Conservation (phyloP, 2,888 invertebrate species). For the Andrena flavipes region DNA sequence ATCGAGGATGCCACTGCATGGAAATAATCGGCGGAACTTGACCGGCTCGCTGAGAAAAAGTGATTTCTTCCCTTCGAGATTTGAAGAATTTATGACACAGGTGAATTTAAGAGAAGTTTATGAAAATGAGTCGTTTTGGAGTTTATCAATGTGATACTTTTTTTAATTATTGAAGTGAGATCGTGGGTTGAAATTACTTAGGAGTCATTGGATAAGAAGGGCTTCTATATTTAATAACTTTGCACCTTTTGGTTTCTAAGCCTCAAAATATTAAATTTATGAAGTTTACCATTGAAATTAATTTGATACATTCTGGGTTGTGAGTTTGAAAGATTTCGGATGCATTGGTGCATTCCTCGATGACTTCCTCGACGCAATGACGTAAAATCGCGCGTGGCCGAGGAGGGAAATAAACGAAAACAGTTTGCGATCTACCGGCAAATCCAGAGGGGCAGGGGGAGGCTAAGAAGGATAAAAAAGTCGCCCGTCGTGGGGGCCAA, state of each 20-base stretch:
- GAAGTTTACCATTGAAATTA: no score
- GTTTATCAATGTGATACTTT: neutral
- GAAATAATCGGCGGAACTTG: neutral
- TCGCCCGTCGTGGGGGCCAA: constrained; percentile 49
- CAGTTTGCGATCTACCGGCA: constrained; percentile 29
- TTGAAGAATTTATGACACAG: neutral
- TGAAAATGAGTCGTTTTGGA: no score
- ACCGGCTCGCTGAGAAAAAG: neutral
- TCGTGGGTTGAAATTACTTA: no score
- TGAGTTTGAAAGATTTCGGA: no score
- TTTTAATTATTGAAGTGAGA: neutral
- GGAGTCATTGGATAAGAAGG: no score
- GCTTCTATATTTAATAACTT: no score
- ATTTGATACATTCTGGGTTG: no score
- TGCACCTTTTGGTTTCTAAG: no score
- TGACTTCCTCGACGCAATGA: neutral
- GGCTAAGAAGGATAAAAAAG: constrained; percentile 1
- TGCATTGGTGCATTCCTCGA: no score
- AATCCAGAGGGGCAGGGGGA: neutral
- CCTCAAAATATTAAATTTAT: no score
- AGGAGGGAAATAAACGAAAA: constrained; percentile 11
- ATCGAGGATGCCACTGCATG: neutral
- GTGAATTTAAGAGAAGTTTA: no score
- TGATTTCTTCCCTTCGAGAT: neutral
- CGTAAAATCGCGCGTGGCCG: neutral